A percentile compares a stretch with the other conserved stretches of the same genome.
These are phyloP conservation scores for Cygnus atratus DNA, from an alignment of 2,113 vertebrate species.

Conservation along the genomic window DNA sequence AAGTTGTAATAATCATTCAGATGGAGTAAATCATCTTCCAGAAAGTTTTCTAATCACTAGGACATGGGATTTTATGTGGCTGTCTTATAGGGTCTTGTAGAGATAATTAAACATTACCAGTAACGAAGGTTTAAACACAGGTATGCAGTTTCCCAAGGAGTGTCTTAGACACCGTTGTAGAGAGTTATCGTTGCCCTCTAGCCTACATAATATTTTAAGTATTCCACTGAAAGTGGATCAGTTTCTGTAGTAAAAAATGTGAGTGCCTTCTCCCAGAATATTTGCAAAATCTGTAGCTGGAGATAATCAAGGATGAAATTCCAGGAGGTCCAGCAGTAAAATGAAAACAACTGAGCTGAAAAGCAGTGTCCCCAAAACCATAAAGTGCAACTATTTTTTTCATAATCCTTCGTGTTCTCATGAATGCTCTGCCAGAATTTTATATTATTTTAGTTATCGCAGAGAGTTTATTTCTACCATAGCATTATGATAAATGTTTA, in stretches of 20 bases:
- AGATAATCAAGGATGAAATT: neutral
- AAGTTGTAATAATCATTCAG: neutral
- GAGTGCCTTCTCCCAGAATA: neutral
- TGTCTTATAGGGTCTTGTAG: neutral
- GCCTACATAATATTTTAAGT: neutral
- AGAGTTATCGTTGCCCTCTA: neutral
- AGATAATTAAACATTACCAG: neutral
- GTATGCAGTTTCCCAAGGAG: neutral
- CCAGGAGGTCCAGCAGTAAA: neutral
- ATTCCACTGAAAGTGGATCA: neutral
- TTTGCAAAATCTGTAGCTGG: neutral
- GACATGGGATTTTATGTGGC: neutral
- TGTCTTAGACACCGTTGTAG: rapidly evolving
- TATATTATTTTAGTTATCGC: neutral
- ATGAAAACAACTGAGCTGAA: neutral
- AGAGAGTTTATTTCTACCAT: neutral
- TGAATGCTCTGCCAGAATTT: neutral
- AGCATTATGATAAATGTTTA: neutral
- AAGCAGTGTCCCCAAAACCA: neutral
- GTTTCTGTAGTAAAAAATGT: neutral
- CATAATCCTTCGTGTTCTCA: neutral
- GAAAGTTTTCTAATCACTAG: neutral
- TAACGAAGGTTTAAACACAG: neutral
- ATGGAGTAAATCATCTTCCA: neutral
- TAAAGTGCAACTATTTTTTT: neutral